A percentile compares a stretch with the other conserved stretches of the same genome.
Evolutionary conservation across 2,113 vertebrate species (phyloP).

Genomic region (Porphyrio hochstetteri): DNA sequence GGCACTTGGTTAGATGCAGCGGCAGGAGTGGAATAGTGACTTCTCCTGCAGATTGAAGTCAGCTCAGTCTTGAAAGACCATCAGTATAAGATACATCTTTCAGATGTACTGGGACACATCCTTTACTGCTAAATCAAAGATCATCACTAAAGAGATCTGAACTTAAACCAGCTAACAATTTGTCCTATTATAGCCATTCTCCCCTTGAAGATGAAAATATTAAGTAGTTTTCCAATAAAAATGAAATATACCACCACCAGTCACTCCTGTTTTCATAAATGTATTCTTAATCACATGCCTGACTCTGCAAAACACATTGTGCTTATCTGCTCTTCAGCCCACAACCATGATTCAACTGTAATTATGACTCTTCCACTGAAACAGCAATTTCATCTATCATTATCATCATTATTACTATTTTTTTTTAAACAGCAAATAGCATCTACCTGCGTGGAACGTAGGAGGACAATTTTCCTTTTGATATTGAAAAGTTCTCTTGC

Average conservation of each 20-base stretch:
- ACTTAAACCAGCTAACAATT: neutral
- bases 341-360: neutral
- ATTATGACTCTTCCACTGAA: constrained; percentile 13
- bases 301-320: neutral
- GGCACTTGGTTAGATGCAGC: neutral
- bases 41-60: neutral
- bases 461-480: constrained; percentile 66
- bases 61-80: neutral
- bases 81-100: neutral
- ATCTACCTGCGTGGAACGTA: constrained; percentile 68
- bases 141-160: neutral
- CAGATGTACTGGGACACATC: neutral
- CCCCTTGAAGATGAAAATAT: neutral
- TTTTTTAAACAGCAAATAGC: constrained; percentile 26
- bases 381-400: neutral
- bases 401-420: neutral
- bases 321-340: constrained; percentile 24
- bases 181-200: neutral
- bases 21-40: neutral
- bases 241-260: constrained; percentile 32
- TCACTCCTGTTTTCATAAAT: constrained; percentile 36
- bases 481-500: constrained; percentile 64
- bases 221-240: constrained; percentile 20
- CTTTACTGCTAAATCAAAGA: neutral
- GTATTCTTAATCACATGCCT: constrained; percentile 9